These are phyloP conservation scores for Pogonophryne albipinna DNA, from an alignment of 2,797 vertebrate genomes.

Conservation along the genomic window DNA sequence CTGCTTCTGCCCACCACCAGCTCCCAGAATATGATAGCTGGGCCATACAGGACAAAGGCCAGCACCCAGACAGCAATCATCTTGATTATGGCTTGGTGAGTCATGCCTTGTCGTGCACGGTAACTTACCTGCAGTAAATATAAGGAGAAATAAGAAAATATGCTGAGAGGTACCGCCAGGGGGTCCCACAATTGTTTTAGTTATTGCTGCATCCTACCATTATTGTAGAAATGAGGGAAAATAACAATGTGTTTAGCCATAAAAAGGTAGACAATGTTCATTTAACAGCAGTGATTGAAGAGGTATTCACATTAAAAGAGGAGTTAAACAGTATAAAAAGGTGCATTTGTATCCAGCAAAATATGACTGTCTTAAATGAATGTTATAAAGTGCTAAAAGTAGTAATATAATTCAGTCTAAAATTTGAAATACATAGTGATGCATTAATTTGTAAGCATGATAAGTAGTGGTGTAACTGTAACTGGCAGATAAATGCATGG, in stretches of 20 bases:
- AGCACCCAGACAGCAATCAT: constrained; percentile 90
- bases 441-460: neutral
- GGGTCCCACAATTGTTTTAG: neutral
- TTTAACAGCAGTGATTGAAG: neutral
- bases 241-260: neutral
- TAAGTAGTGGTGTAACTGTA: neutral
- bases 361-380: neutral
- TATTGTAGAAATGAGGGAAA: neutral
- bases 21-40: constrained; percentile 89
- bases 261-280: neutral
- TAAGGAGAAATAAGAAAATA: constrained; percentile 48
- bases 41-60: constrained; percentile 90
- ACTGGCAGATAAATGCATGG: neutral
- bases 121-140: constrained; percentile 88
- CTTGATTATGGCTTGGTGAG: constrained; percentile 80
- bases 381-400: neutral
- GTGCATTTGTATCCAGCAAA: neutral
- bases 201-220: constrained; percentile 1
- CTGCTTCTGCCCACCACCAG: constrained; percentile 70
- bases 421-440: neutral
- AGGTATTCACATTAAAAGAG: neutral
- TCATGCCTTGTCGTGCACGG: constrained; percentile 83
- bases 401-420: neutral
- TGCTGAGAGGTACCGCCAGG: neutral
- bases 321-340: neutral